These are phyloP conservation scores for Nineta flava DNA, from an alignment of 2,888 invertebrate genomes.

Conservation along the genomic window DNA sequence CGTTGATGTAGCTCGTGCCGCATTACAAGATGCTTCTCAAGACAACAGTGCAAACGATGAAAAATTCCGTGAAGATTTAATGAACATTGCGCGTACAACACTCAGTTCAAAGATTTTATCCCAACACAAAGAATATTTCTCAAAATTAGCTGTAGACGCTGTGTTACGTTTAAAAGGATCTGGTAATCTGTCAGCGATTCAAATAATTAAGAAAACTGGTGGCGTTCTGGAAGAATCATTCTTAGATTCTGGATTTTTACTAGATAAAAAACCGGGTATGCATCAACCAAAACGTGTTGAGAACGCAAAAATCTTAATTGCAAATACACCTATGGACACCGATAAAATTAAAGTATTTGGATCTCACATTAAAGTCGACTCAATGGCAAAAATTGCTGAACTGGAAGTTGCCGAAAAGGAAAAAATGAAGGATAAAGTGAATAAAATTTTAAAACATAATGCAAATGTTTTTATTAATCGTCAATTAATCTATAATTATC, in stretches of 20 bases:
- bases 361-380: conserved; percentile 83
- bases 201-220: conserved; percentile 94
- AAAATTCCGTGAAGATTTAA: conserved; percentile 69
- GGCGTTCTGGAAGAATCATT: conserved; percentile 89
- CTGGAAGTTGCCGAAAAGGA: conserved; percentile 95
- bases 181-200: conserved; percentile 88
- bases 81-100: conserved; percentile 96
- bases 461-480: conserved; percentile 97
- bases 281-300: conserved; percentile 93
- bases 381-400: conserved; percentile 91
- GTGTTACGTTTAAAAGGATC: conserved; percentile 89
- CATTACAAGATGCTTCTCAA: conserved; percentile 59
- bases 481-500: conserved; percentile 99
- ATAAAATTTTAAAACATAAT: conserved; percentile 85
- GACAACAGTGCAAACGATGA: conserved; percentile 69
- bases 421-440: conserved; percentile 99
- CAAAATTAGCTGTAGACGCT: conserved; percentile 89
- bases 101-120: conserved; percentile 94
- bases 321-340: conserved; percentile 99
- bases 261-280: conserved; percentile 94
- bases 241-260: conserved; percentile 70
- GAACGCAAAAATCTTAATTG: conserved; percentile 92
- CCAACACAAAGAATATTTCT: conserved; percentile 93
- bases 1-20: conserved; percentile 65
- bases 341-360: conserved; percentile 99